Evolutionary conservation across 2,113 vertebrate genomes (phyloP).

Genomic region (Paramisgurnus dabryanus): DNA sequence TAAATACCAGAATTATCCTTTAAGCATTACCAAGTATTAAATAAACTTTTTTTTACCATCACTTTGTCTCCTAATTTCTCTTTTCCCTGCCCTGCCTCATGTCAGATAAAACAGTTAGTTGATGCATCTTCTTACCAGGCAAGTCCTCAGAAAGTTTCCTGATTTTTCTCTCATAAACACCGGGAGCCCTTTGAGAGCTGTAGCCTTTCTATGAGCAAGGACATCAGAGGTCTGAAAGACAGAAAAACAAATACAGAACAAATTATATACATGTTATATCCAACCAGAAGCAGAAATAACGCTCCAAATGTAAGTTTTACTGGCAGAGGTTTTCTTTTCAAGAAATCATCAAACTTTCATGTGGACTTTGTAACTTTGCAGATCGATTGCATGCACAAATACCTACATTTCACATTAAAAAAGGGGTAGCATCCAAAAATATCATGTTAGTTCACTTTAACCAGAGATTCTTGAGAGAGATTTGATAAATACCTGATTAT

Average conservation of each 20-base stretch:
- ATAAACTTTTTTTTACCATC: background rate
- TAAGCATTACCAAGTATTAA: background rate
- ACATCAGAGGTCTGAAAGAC: constrained; percentile 25
- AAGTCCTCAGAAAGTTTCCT: constrained; percentile 20
- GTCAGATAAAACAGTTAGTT: background rate
- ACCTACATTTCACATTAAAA: no score
- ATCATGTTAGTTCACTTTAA: no score
- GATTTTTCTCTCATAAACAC: background rate
- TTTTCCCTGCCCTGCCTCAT: background rate
- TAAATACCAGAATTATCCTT: no score
- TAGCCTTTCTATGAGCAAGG: constrained; percentile 19
- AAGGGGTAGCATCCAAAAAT: no score
- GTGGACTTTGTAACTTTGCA: no score
- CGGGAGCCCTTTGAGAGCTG: constrained; percentile 27
- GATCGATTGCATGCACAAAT: no score
- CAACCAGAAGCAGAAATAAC: background rate
- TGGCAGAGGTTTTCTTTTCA: no score
- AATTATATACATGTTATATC: background rate
- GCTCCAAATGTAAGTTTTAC: no score
- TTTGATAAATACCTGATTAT: constrained; percentile 17
- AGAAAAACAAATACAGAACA: background rate
- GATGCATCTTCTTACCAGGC: constrained; percentile 23
- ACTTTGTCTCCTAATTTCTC: no score
- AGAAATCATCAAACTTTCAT: no score
- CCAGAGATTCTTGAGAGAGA: no score